Evolutionary conservation across 2,113 vertebrate genomes (phyloP), one percentile per base, ranked within the genome.

Genomic region (Dasyprocta punctata): DNA sequence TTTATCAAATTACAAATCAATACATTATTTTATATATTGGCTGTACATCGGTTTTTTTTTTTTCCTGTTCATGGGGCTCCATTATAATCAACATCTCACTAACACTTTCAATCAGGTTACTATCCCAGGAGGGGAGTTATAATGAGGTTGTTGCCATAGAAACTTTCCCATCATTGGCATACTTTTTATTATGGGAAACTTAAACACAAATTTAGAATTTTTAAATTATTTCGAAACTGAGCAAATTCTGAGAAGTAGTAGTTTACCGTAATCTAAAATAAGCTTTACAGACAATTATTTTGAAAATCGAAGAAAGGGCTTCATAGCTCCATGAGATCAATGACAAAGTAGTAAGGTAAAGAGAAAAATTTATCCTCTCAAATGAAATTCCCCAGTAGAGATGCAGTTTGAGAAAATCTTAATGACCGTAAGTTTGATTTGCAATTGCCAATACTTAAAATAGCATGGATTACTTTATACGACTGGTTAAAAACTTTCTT

Each of bases 141-240:
- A 98, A 98, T 98, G 98, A 98, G 94, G 84, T 98, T 98, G 97
- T 99, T 98, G 95, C 98, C 97, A 97, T 98, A 98, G 98, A 98
- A 98, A 98, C 96, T 98, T 97, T 95, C 96, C 85, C 97, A 88
- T 94, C 96, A 96, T 86, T 71, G 12, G 95, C 7, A 78, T 90
- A 65, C 5, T 89, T 98, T 97, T 92, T 97, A 65, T 67, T 97
- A 98, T 3, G 10, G 60, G 58, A 98, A 96, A 75, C 33, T 52
- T 96, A 93, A 94, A 94, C 92, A 85, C 36, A 84, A 92, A 90
- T 71, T 87, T 78, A 86, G 33, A 94, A 88, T 82, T 96, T 94
- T 92, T 26, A 65, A 63, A 83, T 69, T 89, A 41, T 77, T 89
- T 94, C 65, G 41, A 95, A 88, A 96, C 14, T 86, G 28, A 97